Evolutionary conservation across 1,140 invertebrate species (phyloP).

Genomic region (Cephus cinctus): DNA sequence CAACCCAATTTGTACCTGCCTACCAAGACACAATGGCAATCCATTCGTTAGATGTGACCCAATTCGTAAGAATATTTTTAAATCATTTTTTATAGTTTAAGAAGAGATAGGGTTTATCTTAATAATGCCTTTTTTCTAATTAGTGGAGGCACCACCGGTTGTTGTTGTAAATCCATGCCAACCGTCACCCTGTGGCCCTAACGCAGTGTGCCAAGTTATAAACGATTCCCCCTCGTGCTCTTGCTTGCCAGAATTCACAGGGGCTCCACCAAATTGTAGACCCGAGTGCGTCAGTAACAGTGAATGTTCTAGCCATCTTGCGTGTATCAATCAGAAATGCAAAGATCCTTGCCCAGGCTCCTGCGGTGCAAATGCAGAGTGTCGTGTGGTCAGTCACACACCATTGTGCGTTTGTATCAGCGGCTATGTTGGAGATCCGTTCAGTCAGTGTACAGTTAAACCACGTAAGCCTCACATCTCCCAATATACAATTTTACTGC

Average conservation of each 20-base stretch:
- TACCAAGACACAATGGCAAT: constrained; percentile 59
- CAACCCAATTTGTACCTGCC: constrained; percentile 65
- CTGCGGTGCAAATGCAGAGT: constrained; percentile 65
- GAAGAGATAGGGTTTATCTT: no score
- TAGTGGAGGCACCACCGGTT: no score
- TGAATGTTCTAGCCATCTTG: constrained; percentile 64
- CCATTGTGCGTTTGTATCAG: constrained; percentile 62
- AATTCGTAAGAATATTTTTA: constrained; percentile 27
- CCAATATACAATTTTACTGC: constrained; percentile 6
- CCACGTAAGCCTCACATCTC: constrained; percentile 55
- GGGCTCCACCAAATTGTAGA: constrained; percentile 44
- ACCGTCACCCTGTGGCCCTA: constrained; percentile 70
- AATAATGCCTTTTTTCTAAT: no score
- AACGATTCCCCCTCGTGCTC: constrained; percentile 53
- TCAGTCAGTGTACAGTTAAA: constrained; percentile 48
- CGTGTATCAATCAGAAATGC: constrained; percentile 71
- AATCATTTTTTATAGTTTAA: no score
- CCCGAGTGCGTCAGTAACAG: constrained; percentile 61
- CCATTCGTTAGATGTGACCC: constrained; percentile 56
- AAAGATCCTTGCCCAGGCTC: constrained; percentile 67
- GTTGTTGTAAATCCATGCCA: constrained; percentile 55
- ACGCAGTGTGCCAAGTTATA: constrained; percentile 63
- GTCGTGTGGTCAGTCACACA: constrained; percentile 64
- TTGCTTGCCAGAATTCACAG: constrained; percentile 44
- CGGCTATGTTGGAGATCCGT: constrained; percentile 64